Base-by-base conservation (phyloP, 2,113 vertebrate genomes). In the Proterorhinus semilunaris region DNA sequence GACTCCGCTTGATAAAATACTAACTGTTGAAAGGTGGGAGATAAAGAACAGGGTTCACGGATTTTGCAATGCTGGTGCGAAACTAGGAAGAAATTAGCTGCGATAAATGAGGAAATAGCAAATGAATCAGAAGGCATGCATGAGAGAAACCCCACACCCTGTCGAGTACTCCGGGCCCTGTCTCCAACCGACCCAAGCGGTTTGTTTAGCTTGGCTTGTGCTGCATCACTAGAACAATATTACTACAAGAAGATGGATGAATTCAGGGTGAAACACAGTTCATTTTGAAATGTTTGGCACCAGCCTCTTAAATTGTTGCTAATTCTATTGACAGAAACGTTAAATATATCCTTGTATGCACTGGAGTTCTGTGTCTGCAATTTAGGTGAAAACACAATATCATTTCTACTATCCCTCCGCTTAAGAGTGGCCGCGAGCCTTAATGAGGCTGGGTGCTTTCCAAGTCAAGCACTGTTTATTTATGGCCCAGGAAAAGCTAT, bases 401-500 rank as follows among this genome's bases (percentile, higher is more conserved):
- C 65, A 72, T 68, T 61, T 64, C 68, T 74, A 36, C 27, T 36
- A 36, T 36, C 27, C 47, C 49, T 52, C 62, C 76, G 76, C 87
- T 83, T 70, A 80, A 75, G 69, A 83, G 64, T 57, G 65, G 63
- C 51, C 53, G 15, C 45, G 16, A 2, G 68, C 65, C 48, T 48
- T 83, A 80, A 83, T 80, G 69, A 83, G 67, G 36, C 71, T 63
- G 85, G 71, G 78, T 51, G 42, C 77, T 74, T 78, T 88, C 87
- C 84, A 88, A 78, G 76, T 82, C 65, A 69, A 78, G 51, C 68
- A 42, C 53, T 75, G 70, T 79, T 81, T 91, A 90, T 92, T 91
- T 88, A 86, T 87, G 86, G 90, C 71, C 49, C 71, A 81, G 77
- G 80, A 86, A 86, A 83, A 73, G 68, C 83, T 91, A 89, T 90